Percentiles rank a stretch among this genome's conserved stretches.
Conservation (phyloP, 2,888 invertebrate species). For the Morinoia aosen region DNA sequence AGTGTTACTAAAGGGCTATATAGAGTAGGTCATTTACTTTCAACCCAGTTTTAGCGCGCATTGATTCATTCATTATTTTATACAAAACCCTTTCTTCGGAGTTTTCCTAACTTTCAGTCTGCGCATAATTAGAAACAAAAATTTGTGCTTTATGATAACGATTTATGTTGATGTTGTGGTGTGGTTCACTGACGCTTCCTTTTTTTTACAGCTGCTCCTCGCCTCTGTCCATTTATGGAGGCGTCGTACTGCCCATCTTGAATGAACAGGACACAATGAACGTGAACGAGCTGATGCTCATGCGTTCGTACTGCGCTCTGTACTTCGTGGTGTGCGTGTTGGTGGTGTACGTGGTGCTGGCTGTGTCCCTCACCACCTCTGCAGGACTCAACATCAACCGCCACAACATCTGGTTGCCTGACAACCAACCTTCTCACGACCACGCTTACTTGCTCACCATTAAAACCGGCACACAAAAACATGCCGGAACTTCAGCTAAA, state of each 20-base stretch:
- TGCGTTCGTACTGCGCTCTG: constrained; percentile 58
- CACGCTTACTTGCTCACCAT: constrained; percentile 63
- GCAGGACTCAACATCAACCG: constrained; percentile 58
- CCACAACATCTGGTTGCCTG: constrained; percentile 62
- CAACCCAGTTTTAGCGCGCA: neutral
- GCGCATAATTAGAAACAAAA: neutral
- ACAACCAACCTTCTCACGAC: constrained; percentile 59
- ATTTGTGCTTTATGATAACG: neutral
- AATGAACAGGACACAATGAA: constrained; percentile 57
- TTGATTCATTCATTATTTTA: neutral
- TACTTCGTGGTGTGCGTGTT: constrained; percentile 60
- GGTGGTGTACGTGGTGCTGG: constrained; percentile 54
- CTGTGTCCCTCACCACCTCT: constrained; percentile 59
- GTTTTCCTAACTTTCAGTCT: neutral
- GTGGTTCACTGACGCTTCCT: neutral
- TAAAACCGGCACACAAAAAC: constrained; percentile 65
- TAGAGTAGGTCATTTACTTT: neutral
- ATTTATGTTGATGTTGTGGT: neutral
- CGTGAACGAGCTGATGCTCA: constrained; percentile 63
- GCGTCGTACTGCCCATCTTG: constrained; percentile 56
- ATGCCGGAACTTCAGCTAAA: constrained; percentile 63
- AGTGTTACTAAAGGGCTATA: neutral
- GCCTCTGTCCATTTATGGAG: constrained; percentile 57
- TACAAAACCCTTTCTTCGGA: neutral
- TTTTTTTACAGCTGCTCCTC: constrained; percentile 58